Percentiles rank a stretch among this genome's conserved stretches.
Evolutionary conservation across 2,888 invertebrate species (phyloP).

Genomic region (Apodemia zela): DNA sequence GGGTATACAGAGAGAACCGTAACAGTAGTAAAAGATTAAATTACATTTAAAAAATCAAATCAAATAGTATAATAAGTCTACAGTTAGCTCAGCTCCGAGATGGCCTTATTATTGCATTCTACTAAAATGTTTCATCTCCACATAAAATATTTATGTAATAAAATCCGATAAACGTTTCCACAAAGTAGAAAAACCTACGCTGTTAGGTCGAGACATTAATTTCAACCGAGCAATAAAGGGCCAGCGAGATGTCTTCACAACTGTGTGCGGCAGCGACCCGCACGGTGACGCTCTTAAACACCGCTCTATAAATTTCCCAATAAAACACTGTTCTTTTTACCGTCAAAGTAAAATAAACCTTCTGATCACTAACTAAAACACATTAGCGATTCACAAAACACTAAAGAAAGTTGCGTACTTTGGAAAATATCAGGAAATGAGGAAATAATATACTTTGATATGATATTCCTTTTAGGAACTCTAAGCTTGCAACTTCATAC

Average conservation of each 20-base stretch:
- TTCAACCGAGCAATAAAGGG: slow-evolving; percentile 77
- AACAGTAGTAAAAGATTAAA: no score
- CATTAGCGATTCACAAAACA: slow-evolving; percentile 38
- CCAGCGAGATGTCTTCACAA: slow-evolving; percentile 66
- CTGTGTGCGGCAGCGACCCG: slow-evolving; percentile 37
- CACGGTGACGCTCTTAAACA: slow-evolving; percentile 62
- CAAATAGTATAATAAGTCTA: not conserved
- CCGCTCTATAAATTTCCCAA: slow-evolving; percentile 68
- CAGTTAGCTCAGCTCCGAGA: not conserved
- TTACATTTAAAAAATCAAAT: not conserved
- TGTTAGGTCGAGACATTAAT: slow-evolving; percentile 74
- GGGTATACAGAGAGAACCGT: no score
- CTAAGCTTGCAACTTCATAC: slow-evolving; percentile 46
- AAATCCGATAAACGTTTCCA: slow-evolving; percentile 66
- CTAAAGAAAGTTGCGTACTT: slow-evolving; percentile 56
- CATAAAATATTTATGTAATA: slow-evolving; percentile 64
- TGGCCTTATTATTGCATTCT: not conserved
- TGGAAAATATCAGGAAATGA: slow-evolving; percentile 60
- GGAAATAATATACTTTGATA: slow-evolving; percentile 74
- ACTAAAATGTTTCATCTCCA: slow-evolving; percentile 44
- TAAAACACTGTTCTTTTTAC: slow-evolving; percentile 49
- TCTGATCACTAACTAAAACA: slow-evolving; percentile 44
- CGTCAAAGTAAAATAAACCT: slow-evolving; percentile 54
- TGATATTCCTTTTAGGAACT: slow-evolving; percentile 55
- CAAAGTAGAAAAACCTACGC: slow-evolving; percentile 67